Conservation (phyloP, 2,113 vertebrate species). For the Sclerurus mexicanus region DNA sequence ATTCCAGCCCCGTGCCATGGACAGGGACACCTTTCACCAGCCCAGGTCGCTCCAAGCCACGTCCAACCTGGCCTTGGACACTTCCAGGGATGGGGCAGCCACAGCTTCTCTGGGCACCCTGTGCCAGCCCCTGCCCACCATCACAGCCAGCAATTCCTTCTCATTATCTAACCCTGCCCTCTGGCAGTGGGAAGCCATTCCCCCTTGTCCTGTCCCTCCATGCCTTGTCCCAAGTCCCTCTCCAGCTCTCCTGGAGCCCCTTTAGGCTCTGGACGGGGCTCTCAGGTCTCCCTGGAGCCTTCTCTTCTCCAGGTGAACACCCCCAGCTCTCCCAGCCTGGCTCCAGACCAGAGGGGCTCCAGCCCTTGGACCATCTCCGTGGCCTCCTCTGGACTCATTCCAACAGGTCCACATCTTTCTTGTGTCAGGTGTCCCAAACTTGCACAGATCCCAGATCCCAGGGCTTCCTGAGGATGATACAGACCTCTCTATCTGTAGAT, state of each 20-base stretch:
- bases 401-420: neutral
- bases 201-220: neutral
- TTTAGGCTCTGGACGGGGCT: neutral
- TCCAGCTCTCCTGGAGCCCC: neutral
- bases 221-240: neutral
- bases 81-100: neutral
- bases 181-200: neutral
- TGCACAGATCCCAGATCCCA: accelerated
- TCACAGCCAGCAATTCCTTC: neutral
- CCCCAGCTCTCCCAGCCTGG: neutral
- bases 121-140: neutral
- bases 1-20: neutral
- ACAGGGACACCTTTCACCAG: neutral
- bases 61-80: neutral
- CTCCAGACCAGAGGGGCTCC: neutral
- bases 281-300: neutral
- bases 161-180: neutral
- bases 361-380: too few relatives aligned
- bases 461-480: neutral
- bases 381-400: neutral
- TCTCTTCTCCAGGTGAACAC: neutral
- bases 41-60: neutral
- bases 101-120: neutral
- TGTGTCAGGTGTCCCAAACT: neutral
- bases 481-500: neutral